A percentile compares a stretch with the other conserved stretches of the same genome.
These are phyloP conservation scores for Platycercus adscitus DNA, from an alignment of 2,113 vertebrate genomes.

Conservation along the genomic window DNA sequence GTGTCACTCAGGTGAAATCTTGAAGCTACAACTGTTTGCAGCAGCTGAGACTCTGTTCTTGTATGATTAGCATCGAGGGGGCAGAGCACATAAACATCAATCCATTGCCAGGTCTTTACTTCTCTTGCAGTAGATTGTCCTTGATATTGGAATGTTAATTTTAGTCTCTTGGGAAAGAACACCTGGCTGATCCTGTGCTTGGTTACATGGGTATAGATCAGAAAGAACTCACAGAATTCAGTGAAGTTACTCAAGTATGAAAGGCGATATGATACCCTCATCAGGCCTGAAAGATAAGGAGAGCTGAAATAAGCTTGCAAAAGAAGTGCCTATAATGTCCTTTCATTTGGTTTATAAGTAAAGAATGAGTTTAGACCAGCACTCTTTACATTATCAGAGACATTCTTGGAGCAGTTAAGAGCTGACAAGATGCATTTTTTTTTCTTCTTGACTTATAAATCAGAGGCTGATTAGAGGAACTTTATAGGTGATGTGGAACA, in stretches of 20 bases:
- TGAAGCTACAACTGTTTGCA: not conserved
- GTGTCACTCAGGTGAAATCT: not conserved
- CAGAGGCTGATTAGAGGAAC: not conserved
- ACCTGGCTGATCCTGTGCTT: not conserved
- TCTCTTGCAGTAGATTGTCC: not conserved
- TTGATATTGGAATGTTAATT: constrained; percentile 45
- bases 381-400: not conserved
- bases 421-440: not conserved
- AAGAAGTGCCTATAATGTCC: not conserved
- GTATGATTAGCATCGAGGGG: not conserved
- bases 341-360: not conserved
- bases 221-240: not conserved
- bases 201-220: not conserved
- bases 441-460: not conserved
- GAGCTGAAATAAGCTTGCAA: not conserved
- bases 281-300: not conserved
- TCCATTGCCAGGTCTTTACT: not conserved
- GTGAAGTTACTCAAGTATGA: not conserved
- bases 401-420: not conserved
- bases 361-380: not conserved
- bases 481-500: not conserved
- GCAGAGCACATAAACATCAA: not conserved
- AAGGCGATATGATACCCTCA: not conserved
- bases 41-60: not conserved
- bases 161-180: not conserved